A percentile compares a stretch with the other conserved stretches of the same genome.
Evolutionary conservation across 2,113 vertebrate species (phyloP).

Genomic region (Brachyhypopomus gauderio): DNA sequence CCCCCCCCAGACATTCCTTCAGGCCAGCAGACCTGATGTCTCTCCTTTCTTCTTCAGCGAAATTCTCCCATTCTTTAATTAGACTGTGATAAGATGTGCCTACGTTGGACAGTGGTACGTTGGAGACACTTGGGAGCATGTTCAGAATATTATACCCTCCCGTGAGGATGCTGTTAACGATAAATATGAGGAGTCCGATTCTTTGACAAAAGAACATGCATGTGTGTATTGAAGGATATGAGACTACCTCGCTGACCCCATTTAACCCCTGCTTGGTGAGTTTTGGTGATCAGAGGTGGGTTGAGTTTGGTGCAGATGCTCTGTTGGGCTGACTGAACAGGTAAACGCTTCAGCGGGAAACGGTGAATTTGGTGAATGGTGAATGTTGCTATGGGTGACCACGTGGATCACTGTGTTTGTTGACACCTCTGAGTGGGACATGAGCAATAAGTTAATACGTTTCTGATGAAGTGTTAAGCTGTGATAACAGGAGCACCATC

Average conservation of each 20-base stretch:
- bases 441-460: neutral
- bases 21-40: neutral
- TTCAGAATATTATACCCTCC: neutral
- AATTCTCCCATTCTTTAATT: constrained; percentile 26
- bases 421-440: neutral
- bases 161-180: neutral
- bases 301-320: too few relatives aligned
- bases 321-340: neutral
- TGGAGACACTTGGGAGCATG: neutral
- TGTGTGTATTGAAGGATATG: neutral
- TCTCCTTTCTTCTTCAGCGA: neutral
- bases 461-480: neutral
- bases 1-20: constrained; percentile 21
- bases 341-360: neutral
- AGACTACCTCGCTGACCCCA: neutral
- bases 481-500: neutral
- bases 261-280: neutral
- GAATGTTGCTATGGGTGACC: neutral
- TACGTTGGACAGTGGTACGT: neutral
- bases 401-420: neutral
- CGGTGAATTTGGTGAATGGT: too few relatives aligned
- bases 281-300: neutral
- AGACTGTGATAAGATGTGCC: constrained; percentile 17
- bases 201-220: neutral
- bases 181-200: neutral